phyloP scores from a whole-genome alignment of 2,888 invertebrate genomes.

The Cynaeus angustus region DNA sequence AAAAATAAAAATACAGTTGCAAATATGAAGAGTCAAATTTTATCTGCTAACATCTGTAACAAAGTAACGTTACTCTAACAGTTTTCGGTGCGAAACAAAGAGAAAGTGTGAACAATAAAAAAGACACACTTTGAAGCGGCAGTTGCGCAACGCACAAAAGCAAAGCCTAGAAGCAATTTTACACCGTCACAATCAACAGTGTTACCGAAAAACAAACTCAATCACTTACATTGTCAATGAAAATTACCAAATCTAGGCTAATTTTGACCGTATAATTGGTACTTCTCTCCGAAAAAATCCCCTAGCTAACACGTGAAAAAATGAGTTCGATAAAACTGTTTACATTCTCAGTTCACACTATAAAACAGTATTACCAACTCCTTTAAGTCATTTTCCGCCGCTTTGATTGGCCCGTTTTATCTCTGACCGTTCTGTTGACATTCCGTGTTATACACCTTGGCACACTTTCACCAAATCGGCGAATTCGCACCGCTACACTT shows the following conservation, averaged over 20 bases:
- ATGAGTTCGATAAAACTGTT: too few species aligned
- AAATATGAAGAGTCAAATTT: too few species aligned
- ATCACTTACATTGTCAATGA: too few species aligned
- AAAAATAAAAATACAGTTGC: too few species aligned
- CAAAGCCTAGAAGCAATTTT: neutral
- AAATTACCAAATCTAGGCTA: too few species aligned
- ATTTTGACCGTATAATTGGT: too few species aligned
- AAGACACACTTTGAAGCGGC: slow-evolving; percentile 19
- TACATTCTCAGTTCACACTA: too few species aligned
- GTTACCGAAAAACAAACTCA: too few species aligned
- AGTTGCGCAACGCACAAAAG: slow-evolving; percentile 6
- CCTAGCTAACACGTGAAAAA: too few species aligned
- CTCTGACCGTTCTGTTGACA: slow-evolving; percentile 2
- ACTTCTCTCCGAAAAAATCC: too few species aligned
- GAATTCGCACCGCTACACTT: slow-evolving; percentile 6
- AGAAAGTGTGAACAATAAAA: slow-evolving; percentile 29
- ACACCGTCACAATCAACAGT: too few species aligned
- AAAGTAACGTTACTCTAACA: slow-evolving; percentile 1
- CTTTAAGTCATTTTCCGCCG: neutral
- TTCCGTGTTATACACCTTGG: slow-evolving; percentile 56
- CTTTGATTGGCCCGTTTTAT: neutral
- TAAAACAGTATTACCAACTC: neutral
- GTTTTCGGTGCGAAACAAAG: slow-evolving; percentile 10
- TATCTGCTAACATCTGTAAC: neutral
- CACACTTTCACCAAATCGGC: slow-evolving; percentile 63